phyloP scores from a whole-genome alignment of 2,113 vertebrate species.

The Albula glossodonta region DNA sequence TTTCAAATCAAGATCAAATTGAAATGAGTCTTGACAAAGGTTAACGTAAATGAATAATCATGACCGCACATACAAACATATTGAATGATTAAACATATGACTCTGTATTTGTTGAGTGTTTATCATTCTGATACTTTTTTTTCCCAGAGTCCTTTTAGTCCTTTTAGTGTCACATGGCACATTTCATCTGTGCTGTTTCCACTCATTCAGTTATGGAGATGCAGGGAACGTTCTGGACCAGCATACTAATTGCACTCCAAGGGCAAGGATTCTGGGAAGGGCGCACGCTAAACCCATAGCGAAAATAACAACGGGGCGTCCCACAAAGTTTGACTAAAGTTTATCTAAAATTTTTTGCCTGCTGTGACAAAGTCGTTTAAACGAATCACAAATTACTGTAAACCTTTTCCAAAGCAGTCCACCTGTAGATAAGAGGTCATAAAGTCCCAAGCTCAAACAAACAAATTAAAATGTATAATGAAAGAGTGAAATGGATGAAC shows the following conservation, averaged over 20 bases:
- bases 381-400: constrained; percentile 13
- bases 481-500: no score
- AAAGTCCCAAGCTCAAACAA: not conserved
- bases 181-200: constrained; percentile 48
- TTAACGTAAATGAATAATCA: not conserved
- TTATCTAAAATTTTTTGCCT: not conserved
- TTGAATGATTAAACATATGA: not conserved
- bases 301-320: constrained; percentile 50
- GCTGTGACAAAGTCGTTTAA: constrained; percentile 12
- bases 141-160: not conserved
- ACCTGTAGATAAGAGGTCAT: not conserved
- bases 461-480: no score
- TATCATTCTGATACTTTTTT: not conserved
- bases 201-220: constrained; percentile 53
- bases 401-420: not conserved
- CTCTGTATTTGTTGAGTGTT: not conserved
- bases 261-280: constrained; percentile 61
- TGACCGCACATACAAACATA: not conserved
- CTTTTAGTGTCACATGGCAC: not conserved
- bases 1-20: not conserved
- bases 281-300: constrained; percentile 56
- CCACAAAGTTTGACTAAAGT: not conserved
- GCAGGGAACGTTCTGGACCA: constrained; percentile 50
- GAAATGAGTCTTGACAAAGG: not conserved
- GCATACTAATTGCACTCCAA: constrained; percentile 60